Evolutionary conservation across 2,888 invertebrate species (phyloP).

Genomic region (Nephrotoma guestfalica): DNA sequence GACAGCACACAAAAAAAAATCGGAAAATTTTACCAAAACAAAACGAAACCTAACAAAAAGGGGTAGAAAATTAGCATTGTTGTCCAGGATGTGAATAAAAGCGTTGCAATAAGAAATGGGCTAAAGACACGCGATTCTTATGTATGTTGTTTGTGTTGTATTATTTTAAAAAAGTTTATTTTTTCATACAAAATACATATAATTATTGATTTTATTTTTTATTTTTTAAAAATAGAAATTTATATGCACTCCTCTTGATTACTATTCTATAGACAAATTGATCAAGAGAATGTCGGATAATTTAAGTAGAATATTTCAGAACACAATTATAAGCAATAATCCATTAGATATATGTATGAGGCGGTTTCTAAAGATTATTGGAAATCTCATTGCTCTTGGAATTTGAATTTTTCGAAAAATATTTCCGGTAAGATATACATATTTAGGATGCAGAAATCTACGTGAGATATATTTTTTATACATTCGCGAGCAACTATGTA

Average conservation of each 20-base stretch:
- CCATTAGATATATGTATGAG: too few species aligned
- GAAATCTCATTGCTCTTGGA: too few species aligned
- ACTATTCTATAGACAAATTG: not conserved
- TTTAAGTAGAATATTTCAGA: too few species aligned
- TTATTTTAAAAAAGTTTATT: not conserved
- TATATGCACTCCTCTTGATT: not conserved
- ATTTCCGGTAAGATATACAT: too few species aligned
- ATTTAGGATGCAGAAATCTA: too few species aligned
- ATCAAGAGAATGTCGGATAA: not conserved
- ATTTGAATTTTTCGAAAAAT: too few species aligned
- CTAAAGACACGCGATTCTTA: not conserved
- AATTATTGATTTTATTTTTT: not conserved
- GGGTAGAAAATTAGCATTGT: conserved; percentile 4
- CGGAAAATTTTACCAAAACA: not conserved
- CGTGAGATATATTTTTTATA: too few species aligned
- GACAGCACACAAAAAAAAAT: not conserved
- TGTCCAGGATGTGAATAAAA: conserved; percentile 4
- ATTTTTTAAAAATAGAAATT: not conserved
- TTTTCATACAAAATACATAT: not conserved
- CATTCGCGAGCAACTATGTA: too few species aligned
- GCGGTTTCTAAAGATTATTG: too few species aligned
- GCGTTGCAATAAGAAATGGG: conserved; percentile 3
- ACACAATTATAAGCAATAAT: too few species aligned
- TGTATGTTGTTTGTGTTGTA: not conserved
- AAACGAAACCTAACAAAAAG: not conserved